Evolutionary conservation across 2,888 invertebrate genomes (phyloP), one percentile per base, ranked within the genome.

Genomic region (Drosophila longiperda): DNA sequence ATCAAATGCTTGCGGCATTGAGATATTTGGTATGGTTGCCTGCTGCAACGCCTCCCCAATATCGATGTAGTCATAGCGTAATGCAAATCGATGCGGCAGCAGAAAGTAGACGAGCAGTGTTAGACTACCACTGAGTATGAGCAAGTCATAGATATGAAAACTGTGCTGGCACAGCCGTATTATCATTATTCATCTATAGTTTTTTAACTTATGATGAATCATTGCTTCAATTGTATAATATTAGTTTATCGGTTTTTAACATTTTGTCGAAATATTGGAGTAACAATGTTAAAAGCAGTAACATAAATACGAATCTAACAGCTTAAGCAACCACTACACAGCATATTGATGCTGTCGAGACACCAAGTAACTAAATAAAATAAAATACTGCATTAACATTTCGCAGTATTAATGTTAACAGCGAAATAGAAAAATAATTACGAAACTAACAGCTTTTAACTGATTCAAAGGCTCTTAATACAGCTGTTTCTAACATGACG

Each of bases 61-160:
- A 62, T 92, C 86, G 57, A 95, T 94, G 78, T 93, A 94, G 50
- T 94, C 93, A 86, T 94, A 95, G 67, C 92, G 90, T 36, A 89
- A 88, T 12, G 93, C 93, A 80, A 91, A 93, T 36, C 93, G 91
- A 67, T 86, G 83, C 34, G 93, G 93, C 79, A 90, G 66, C 32
- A 90, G 62, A 58, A 90, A 69, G 70, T 91, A 91, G 29, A 91
- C 70, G 23, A 91, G 20, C 20, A 91, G 68, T 36, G 85, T 73
- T 3, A 77, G 23, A 33, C 73, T 74, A 23, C 80, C 82, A 38
- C 78, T 69, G 53, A 84, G 67, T 33, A 80, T 40, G 45, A 89
- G 65, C 66, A 90, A 63, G 70, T 91, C 91, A 53, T 82, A 78
- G 54, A 83, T 79, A 65, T 87, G 81, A 73, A 85, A 85, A 62